Conservation (phyloP, 30 jellyfish, hydroid and myxozoan species). For the Aurelia sp. region DNA sequence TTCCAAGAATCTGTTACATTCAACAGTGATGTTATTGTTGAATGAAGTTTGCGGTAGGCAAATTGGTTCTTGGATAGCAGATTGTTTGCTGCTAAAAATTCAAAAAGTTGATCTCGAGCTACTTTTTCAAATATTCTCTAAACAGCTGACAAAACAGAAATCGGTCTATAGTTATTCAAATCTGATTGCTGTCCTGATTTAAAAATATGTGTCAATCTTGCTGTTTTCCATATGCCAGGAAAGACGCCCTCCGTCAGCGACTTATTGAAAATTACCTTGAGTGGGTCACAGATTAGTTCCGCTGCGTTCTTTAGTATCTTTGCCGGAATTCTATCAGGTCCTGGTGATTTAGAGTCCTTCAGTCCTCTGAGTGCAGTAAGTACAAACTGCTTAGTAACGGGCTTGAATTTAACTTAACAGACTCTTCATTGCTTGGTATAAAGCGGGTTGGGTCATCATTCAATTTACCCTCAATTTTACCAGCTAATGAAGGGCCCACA, state of each 20-base stretch:
- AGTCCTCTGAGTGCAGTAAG: constrained; percentile 45
- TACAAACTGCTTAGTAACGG: constrained; percentile 35
- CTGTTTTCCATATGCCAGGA: constrained; percentile 4
- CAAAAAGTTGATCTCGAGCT: constrained; percentile 9
- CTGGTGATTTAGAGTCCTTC: constrained; percentile 45
- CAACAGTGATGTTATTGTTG: not conserved
- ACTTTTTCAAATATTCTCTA: constrained; percentile 9
- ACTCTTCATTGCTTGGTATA: constrained; percentile 22
- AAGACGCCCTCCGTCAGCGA: too few relatives aligned
- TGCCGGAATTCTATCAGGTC: not conserved
- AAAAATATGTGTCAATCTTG: not conserved
- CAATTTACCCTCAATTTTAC: too few relatives aligned
- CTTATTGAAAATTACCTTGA: too few relatives aligned
- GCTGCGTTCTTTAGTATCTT: too few relatives aligned
- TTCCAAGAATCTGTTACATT: constrained; percentile 1
- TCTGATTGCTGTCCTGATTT: not conserved
- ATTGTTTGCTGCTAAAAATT: constrained; percentile 9
- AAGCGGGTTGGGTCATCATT: not conserved
- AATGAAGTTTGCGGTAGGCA: too few relatives aligned
- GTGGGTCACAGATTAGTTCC: too few relatives aligned
- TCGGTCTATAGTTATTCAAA: not conserved
- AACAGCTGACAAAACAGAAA: constrained; percentile 9
- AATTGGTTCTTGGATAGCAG: too few relatives aligned
- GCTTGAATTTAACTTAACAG: constrained; percentile 22
- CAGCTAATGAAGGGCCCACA: not conserved